Evolutionary conservation across 2,797 vertebrate genomes (phyloP), one percentile per base, ranked within the genome.

Genomic region (Hirundo rustica): DNA sequence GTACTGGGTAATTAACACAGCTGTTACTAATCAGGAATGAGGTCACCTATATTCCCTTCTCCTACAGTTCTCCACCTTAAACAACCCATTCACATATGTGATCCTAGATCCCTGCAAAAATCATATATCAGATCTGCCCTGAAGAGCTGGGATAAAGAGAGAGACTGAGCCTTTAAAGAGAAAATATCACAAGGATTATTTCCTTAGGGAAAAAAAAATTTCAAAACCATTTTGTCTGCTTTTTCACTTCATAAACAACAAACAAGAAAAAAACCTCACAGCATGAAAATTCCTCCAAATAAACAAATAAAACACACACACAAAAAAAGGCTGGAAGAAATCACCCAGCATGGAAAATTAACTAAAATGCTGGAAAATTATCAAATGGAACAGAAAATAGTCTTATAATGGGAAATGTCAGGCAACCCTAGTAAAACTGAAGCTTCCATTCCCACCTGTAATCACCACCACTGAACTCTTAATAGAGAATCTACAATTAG

Each of bases 381-480:
- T 88, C 82, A 95, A 96, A 92, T 0, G 0, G 89, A 89, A 88
- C 61, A 80, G 91, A 93, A 95, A 94, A 96, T 94, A 80, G 93
- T 38, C 68, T 91, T 83, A 92, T 94, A 96, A 95, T 95, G 91
- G 68, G 61, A 95, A 95, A 88, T 77, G 68, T 87, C 85, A 91
- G 76, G 82, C 94, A 94, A 62, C 27, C 42, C 85, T 83, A 47
- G 72, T 50, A 83, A 94, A 89, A 91, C 40, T 84, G 48, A 36
- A 71, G 58, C 71, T 89, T 95, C 65, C 79, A 89, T 78, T 93
- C 91, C 96, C 95, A 96, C 96, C 96, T 96, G 96, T 93, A 95
- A 95, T 91, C 68, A 80, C 87, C 78, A 88, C 30, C 50, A 55
- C 87, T 61, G 76, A 75, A 95, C 54, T 85, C 85, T 74, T 96